Evolutionary conservation across 2,113 vertebrate species (phyloP).

Genomic region (crab-eating macaque (Macaca fascicularis)): T2T-MFA8v1.1 NC_088384.1:78126001-78126500

Average conservation of each 20-base stretch:
- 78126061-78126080: not conserved
- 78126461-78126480: not conserved
- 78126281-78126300: not conserved
- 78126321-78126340: not conserved
- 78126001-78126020: not conserved
- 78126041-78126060: not conserved
- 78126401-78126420: not conserved
- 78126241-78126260: not conserved
- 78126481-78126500: not conserved
- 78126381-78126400: not conserved
- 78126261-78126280: not conserved
- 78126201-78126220: not conserved
- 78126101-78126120: not conserved
- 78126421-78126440: too few relatives aligned
- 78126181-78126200: not conserved
- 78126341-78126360: not conserved
- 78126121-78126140: not conserved
- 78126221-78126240: not conserved
- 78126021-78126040: not conserved
- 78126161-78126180: slow-evolving; percentile 27
- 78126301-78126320: not conserved
- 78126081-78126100: not conserved
- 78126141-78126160: not conserved
- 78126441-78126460: not conserved
- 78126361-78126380: not conserved